Percentiles rank a stretch among this genome's conserved stretches.
These are phyloP conservation scores for Barnardius zonarius DNA, from an alignment of 2,113 vertebrate genomes.

Conservation along the genomic window DNA sequence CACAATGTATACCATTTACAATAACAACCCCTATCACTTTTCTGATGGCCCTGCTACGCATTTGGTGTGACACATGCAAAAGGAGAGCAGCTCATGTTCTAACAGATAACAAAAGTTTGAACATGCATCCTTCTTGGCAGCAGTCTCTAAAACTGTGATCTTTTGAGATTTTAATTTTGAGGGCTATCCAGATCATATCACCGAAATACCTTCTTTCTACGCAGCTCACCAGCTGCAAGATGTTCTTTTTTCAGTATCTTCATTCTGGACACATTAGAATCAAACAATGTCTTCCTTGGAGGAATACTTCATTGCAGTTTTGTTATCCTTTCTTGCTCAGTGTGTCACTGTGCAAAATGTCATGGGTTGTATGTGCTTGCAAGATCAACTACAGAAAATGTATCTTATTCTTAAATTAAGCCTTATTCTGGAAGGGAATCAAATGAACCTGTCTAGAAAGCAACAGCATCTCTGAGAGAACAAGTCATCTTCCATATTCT, in stretches of 20 bases:
- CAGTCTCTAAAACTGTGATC: not conserved
- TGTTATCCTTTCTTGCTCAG: not conserved
- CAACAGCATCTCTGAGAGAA: not conserved
- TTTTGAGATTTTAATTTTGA: conserved; percentile 27
- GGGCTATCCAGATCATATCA: not conserved
- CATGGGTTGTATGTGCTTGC: not conserved
- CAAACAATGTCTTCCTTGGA: not conserved
- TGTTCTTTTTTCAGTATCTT: not conserved
- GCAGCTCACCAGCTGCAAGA: not conserved
- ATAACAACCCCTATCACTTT: not conserved
- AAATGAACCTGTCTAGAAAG: not conserved
- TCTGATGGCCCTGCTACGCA: not conserved
- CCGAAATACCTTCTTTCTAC: not conserved
- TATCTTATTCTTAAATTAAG: not conserved
- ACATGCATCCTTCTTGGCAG: conserved; percentile 43
- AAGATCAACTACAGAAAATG: not conserved
- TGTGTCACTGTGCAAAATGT: not conserved
- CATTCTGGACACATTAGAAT: not conserved
- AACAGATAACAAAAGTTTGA: not conserved
- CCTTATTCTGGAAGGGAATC: not conserved
- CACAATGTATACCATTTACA: not conserved
- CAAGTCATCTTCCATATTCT: not conserved
- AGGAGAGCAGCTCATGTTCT: conserved; percentile 2
- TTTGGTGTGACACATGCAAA: conserved; percentile 42
- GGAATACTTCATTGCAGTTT: not conserved